Base-by-base conservation (phyloP, 2,797 vertebrate genomes). In the Ara ararauna region DNA sequence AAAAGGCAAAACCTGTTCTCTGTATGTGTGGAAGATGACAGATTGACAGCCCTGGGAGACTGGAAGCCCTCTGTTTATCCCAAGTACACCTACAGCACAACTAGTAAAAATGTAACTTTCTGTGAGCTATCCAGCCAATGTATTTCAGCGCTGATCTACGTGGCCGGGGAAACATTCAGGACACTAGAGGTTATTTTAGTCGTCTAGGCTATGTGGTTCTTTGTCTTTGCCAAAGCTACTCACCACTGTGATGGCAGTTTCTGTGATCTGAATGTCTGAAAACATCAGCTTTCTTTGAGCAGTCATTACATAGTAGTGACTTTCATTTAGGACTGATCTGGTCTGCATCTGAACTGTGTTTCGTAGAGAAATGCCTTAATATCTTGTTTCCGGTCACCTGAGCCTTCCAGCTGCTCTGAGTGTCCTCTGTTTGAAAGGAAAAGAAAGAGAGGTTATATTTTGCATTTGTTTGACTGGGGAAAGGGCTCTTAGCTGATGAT, bases 1-100 rank as follows among this genome's bases (percentile, higher is more conserved):
- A 95, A 94, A 97, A 96, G 75, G 87, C 94, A 96, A 91, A 97
- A 93, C 94, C 93, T 95, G 79, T 94, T 95, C 67, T 77, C 48
- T 83, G 0, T 85, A 24, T 85, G 40, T 67, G 51, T 68, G 73
- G 44, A 90, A 92, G 61, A 92, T 72, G 90, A 96, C 87, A 97
- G 94, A 95, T 89, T 96, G 96, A 95, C 97, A 97, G 88, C 81
- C 87, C 51, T 74, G 58, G 44, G 94, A 96, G 90, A 78, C 71
- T 86, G 91, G 90, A 92, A 96, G 58, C 67, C 80, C 93, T 91
- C 72, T 96, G 90, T 95, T 97, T 96, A 96, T 94, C 88, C 87
- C 75, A 66, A 68, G 64, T 74, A 83, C 54, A 73, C 51, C 75
- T 51, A 89, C 62, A 85, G 70, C 19, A 14, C 50, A 72, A 87